These are phyloP conservation scores for Sisor rabdophorus DNA, from an alignment of 2,113 vertebrate species.

Conservation along the genomic window DNA sequence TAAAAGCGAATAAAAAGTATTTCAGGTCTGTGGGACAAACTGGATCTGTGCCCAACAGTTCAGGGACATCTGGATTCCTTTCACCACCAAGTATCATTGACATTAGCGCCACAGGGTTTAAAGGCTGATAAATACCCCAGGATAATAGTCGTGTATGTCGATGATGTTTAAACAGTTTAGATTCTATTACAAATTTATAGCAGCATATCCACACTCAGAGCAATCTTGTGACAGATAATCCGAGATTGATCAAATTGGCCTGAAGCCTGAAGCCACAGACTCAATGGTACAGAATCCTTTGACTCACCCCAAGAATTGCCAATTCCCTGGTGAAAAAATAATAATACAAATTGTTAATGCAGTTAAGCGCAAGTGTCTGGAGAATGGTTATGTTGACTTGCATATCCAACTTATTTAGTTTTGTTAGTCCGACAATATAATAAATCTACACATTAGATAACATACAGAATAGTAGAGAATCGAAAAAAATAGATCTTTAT, in stretches of 20 bases:
- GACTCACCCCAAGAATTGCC: slow-evolving; percentile 20
- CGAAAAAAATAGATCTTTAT: too few relatives aligned
- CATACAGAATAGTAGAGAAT: too few relatives aligned
- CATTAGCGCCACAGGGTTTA: slow-evolving; percentile 62
- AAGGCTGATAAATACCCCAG: slow-evolving; percentile 61
- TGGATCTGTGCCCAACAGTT: slow-evolving; percentile 52
- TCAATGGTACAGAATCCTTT: slow-evolving; percentile 40
- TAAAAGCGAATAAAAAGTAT: slow-evolving; percentile 39
- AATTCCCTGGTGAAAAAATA: slow-evolving; percentile 16
- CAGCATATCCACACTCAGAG: not conserved
- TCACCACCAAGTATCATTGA: slow-evolving; percentile 53
- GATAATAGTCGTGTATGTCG: slow-evolving; percentile 20
- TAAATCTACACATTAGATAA: not conserved
- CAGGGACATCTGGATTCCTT: slow-evolving; percentile 52
- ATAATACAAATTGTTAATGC: slow-evolving; percentile 45
- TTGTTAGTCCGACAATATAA: slow-evolving; percentile 1
- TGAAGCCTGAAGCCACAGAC: slow-evolving; percentile 47
- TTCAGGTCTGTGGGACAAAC: slow-evolving; percentile 38
- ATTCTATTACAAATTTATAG: not conserved
- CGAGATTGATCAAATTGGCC: slow-evolving; percentile 24
- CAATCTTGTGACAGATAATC: slow-evolving; percentile 4
- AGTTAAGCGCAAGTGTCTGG: slow-evolving; percentile 40
- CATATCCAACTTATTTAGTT: slow-evolving; percentile 2
- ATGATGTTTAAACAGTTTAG: slow-evolving; percentile 17
- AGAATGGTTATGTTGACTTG: slow-evolving; percentile 25